Base-by-base conservation (phyloP, 2,113 vertebrate genomes). In the Xenotilapia caudafasciata region DNA sequence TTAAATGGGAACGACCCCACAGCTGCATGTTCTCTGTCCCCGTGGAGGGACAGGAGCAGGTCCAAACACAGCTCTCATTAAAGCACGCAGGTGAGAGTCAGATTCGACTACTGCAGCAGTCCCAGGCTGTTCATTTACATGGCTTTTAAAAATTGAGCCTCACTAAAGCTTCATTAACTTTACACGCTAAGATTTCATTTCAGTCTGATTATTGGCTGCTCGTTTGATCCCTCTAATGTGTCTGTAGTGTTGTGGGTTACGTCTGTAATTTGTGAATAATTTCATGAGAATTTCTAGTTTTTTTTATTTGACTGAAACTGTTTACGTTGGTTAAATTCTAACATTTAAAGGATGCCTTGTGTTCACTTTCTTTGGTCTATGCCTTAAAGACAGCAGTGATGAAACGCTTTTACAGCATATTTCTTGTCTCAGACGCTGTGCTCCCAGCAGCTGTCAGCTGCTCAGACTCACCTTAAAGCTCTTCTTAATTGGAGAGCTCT, bases 161-260 rank as follows among this genome's bases (percentile, higher is more conserved):
- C 90, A 93, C 96, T 94, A 91, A 92, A 89, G 83, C 86, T 53
- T 87, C 77, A 95, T 93, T 93, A 91, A 87, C 31, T 86, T 86
- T 70, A 90, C 87, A 88, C 11, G 26, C 77, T 42, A 49, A 80
- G 83, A 92, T 91, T 94, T 93, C 40, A 88, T 92, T 93, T 91
- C 79, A 83, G 73, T 84, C 83, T 85, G 88, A 90, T 88, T 85
- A 87, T 87, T 81, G 68, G 51, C 58, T 75, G 79, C 77, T 91
- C 68, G 79, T 91, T 92, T 92, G 83, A 91, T 91, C 65, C 47
- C 60, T 86, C 15, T 51, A 38, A 38, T 80, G 77, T 35, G 14
- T 26, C n/a, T 80, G 21, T 31, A 31, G 26, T 28, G 19, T 23
- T 49, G 28, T 26, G 33, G 58, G 83, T 60, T 60, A 77, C 55